Conservation (phyloP, 2,888 invertebrate genomes). For the Tholera decimalis region DNA sequence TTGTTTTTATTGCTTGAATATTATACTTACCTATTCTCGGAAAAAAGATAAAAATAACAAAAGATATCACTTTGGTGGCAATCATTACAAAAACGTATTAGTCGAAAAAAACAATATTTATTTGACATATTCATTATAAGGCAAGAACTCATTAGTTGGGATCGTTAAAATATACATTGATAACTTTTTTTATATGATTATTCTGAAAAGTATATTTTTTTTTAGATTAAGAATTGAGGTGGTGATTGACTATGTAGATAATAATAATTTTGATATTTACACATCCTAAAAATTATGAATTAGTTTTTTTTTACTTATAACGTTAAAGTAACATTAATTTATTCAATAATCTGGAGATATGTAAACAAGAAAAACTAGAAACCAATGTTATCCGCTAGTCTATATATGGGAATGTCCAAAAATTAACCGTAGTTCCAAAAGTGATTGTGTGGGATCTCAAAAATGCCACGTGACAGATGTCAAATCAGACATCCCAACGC, state of each 20-base stretch:
- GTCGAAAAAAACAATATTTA: slow-evolving; percentile 28
- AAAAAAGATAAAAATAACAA: slow-evolving; percentile 28
- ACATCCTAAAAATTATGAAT: not conserved
- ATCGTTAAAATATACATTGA: slow-evolving; percentile 43
- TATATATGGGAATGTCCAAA: not conserved
- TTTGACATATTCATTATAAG: slow-evolving; percentile 27
- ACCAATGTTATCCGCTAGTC: not conserved
- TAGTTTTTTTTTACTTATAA: not conserved
- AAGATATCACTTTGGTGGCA: slow-evolving; percentile 25
- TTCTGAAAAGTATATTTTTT: slow-evolving; percentile 25
- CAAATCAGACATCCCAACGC: slow-evolving; percentile 1
- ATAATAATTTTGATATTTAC: not conserved
- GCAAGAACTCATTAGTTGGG: slow-evolving; percentile 23
- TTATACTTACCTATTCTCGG: slow-evolving; percentile 26
- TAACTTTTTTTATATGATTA: slow-evolving; percentile 32
- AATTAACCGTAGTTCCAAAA: not conserved
- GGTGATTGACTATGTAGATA: slow-evolving; percentile 43
- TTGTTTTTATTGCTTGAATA: slow-evolving; percentile 31
- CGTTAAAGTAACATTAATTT: not conserved
- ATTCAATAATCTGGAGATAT: not conserved
- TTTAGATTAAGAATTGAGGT: slow-evolving; percentile 30
- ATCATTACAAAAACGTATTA: slow-evolving; percentile 32
- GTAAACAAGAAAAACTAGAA: not conserved
- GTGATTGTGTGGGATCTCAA: not conserved
- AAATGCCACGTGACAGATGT: slow-evolving; percentile 1